Percentiles rank a stretch among this genome's conserved stretches.
Conservation (phyloP, 2,888 invertebrate species). For the Polyommatus icarus region DNA sequence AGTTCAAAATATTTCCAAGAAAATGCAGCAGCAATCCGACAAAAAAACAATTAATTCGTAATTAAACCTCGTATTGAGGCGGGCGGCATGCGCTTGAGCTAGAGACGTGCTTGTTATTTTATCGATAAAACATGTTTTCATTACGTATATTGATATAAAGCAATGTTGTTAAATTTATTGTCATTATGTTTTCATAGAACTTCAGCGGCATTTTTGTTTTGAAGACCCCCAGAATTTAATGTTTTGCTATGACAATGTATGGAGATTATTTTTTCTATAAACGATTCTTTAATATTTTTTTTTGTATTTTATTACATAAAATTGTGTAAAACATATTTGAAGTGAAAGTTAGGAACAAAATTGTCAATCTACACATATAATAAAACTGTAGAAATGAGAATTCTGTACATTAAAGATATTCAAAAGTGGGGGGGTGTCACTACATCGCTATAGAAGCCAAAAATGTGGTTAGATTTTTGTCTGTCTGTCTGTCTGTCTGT, state of each 20-base stretch:
- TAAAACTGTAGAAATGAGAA: no score
- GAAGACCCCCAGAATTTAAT: background rate
- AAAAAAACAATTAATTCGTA: constrained; percentile 77
- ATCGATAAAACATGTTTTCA: constrained; percentile 32
- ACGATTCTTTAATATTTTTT: background rate
- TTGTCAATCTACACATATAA: no score
- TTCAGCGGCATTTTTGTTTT: background rate
- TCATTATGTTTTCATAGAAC: background rate
- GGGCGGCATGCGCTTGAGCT: constrained; percentile 63
- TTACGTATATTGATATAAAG: background rate
- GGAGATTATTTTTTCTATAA: background rate
- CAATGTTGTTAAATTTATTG: background rate
- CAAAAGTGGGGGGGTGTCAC: no score
- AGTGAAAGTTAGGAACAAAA: no score
- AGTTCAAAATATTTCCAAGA: constrained; percentile 57
- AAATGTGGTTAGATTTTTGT: no score
- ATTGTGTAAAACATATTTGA: no score
- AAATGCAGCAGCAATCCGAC: constrained; percentile 60
- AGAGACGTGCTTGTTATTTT: constrained; percentile 51
- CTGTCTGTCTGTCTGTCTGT: no score
- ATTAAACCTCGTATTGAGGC: constrained; percentile 75
- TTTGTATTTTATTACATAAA: background rate
- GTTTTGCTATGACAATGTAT: no score
- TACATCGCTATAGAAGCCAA: no score
- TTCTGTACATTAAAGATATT: no score